Conservation (phyloP, 2,888 invertebrate species). For the Bombylius major region DNA sequence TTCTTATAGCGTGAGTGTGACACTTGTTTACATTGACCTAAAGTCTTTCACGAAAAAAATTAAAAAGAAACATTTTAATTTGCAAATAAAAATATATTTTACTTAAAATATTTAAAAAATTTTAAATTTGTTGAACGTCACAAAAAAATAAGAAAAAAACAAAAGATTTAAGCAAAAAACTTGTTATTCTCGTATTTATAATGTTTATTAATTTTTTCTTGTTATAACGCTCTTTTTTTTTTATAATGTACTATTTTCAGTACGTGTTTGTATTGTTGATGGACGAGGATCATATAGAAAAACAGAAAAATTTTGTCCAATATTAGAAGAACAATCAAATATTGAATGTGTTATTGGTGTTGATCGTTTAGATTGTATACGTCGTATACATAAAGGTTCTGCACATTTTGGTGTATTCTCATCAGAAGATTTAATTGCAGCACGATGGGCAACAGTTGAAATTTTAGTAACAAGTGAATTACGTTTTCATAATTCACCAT, state of each 20-base stretch:
- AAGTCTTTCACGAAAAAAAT: no score
- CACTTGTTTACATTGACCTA: background rate
- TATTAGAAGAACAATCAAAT: conserved; percentile 44
- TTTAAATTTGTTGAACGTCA: no score
- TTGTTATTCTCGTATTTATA: background rate
- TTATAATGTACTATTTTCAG: conserved; percentile 36
- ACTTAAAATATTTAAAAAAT: background rate
- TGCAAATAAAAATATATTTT: background rate
- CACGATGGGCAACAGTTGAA: conserved; percentile 52
- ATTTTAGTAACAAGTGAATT: conserved; percentile 60
- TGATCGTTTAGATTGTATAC: conserved; percentile 71
- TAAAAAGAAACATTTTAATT: background rate
- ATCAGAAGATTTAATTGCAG: conserved; percentile 71
- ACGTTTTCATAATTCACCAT: conserved; percentile 40
- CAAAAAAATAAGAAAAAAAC: background rate
- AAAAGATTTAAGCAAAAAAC: background rate
- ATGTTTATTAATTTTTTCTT: background rate
- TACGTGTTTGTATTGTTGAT: conserved; percentile 59
- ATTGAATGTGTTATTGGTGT: conserved; percentile 58
- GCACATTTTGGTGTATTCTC: conserved; percentile 77
- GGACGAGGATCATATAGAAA: conserved; percentile 48
- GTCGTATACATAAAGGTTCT: conserved; percentile 58
- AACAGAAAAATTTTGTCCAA: conserved; percentile 50
- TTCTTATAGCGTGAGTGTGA: no score
- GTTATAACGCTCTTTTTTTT: conserved; percentile 16